These are phyloP conservation scores for Cotesia chilonis DNA, from an alignment of 1,140 invertebrate genomes.

Conservation along the genomic window DNA sequence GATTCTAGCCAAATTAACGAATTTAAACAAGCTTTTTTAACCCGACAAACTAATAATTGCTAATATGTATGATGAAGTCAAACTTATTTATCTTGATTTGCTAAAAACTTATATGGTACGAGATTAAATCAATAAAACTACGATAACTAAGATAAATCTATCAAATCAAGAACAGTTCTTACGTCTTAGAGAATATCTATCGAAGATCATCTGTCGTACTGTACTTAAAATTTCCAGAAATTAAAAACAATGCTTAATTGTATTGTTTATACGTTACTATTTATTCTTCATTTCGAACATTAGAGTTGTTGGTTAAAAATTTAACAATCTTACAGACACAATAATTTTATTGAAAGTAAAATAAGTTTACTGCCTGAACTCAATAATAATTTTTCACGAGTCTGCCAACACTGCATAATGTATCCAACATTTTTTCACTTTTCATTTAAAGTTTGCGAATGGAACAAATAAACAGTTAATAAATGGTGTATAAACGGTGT, in stretches of 20 bases:
- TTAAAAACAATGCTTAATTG: slow-evolving; percentile 40
- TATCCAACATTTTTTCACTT: no score
- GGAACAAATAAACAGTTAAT: no score
- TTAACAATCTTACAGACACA: no score
- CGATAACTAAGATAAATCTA: not conserved
- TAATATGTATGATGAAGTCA: slow-evolving; percentile 10
- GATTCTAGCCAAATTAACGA: slow-evolving; percentile 34
- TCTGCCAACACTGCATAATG: no score
- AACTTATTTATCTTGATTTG: slow-evolving; percentile 19
- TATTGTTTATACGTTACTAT: no score
- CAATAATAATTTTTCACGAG: no score
- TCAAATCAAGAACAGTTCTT: slow-evolving; percentile 9
- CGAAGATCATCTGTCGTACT: slow-evolving; percentile 1
- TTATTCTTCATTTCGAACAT: no score
- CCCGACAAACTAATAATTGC: slow-evolving; percentile 25
- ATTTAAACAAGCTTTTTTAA: slow-evolving; percentile 39
- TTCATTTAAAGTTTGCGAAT: no score
- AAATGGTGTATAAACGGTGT: no score
- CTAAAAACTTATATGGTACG: slow-evolving; percentile 17
- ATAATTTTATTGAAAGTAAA: no score
- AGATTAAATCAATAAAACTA: slow-evolving; percentile 26
- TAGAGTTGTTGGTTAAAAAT: no score
- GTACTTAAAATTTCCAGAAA: slow-evolving; percentile 39
- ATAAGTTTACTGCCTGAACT: no score
- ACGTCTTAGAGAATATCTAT: slow-evolving; percentile 14